phyloP scores from a whole-genome alignment of 2,888 invertebrate species.

The Autographa pulchrina region DNA sequence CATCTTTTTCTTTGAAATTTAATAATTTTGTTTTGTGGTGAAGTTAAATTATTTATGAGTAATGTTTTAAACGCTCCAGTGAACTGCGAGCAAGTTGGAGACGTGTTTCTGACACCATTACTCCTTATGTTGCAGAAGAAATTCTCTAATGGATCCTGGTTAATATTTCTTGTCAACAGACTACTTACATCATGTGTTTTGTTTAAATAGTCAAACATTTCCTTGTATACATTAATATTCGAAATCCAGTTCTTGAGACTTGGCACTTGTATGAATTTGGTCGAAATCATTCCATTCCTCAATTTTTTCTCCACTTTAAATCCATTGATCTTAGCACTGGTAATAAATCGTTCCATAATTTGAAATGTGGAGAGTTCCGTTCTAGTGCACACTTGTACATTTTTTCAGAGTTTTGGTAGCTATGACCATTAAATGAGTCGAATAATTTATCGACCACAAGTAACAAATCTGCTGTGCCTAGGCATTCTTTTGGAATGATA shows the following conservation, averaged over 20 bases:
- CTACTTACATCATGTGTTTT: too few species aligned
- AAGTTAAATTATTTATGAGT: too few species aligned
- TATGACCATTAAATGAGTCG: constrained; percentile 22
- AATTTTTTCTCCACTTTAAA: neutral
- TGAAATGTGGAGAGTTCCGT: constrained; percentile 2
- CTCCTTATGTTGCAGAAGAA: too few species aligned
- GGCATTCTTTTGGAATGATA: constrained; percentile 17
- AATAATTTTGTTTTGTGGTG: too few species aligned
- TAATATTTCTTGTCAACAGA: too few species aligned
- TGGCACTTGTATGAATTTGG: constrained; percentile 2
- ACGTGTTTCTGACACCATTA: too few species aligned
- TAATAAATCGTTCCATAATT: too few species aligned
- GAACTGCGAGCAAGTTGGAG: too few species aligned
- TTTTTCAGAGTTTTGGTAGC: neutral
- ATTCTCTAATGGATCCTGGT: too few species aligned
- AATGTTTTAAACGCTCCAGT: too few species aligned
- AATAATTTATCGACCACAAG: constrained; percentile 10
- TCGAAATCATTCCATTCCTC: neutral
- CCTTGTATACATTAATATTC: constrained; percentile 20
- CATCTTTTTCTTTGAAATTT: too few species aligned
- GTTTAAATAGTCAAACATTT: too few species aligned
- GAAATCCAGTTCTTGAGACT: constrained; percentile 17
- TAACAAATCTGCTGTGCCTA: constrained; percentile 11
- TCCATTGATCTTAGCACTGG: constrained; percentile 1
- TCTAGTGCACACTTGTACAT: neutral